Evolutionary conservation across 2,113 vertebrate genomes (phyloP), one percentile per base, ranked within the genome.

Genomic region (Calidris pygmaea): DNA sequence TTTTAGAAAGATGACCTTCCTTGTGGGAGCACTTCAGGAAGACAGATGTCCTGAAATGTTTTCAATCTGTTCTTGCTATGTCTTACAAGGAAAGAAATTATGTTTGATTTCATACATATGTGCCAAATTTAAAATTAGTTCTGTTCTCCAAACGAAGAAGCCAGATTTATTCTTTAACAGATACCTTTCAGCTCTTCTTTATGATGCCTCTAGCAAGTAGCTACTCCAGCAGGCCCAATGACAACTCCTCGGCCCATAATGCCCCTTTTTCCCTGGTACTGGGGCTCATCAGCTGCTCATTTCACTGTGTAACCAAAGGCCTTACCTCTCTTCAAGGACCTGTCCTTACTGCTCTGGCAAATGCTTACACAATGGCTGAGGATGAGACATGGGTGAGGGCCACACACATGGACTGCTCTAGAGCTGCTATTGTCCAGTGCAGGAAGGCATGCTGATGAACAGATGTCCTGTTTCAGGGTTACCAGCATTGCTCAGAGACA

Each of bases 321-420:
- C 26, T 39, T 14, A 3, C 15, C 9, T 43, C 53, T 35, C 41
- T 71, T 53, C 50, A 26, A 9, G 4, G 45, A 29, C 26, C 37
- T 41, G 30, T 55, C 52, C 47, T 67, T 56, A 26, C 14, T 34
- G 26, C 23, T 71, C n/a, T 34, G 30, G 35, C 9, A 59, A 87
- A 48, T 2, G 27, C 14, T 39, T 30, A n/a, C 0, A 1, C 0
- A 1, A 23, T 8, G 21, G 21, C 37, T 14, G n/a, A 60, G n/a
- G 23, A 34, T 9, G 37, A 48, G 17, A 30, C 5, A 16, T 4
- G 8, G 39, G 15, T 16, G 26, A 13, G 13, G 14, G 45, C 34
- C 43, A 27, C 10, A 19, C n/a, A 11, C 14, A 24, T 0, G 29
- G 1, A 0, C 37, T 63, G 43, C 39, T 43, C 35, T 43, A 35